A percentile compares a stretch with the other conserved stretches of the same genome.
phyloP scores from a whole-genome alignment of 2,888 invertebrate genomes.

The Ectemnius continuus region DNA sequence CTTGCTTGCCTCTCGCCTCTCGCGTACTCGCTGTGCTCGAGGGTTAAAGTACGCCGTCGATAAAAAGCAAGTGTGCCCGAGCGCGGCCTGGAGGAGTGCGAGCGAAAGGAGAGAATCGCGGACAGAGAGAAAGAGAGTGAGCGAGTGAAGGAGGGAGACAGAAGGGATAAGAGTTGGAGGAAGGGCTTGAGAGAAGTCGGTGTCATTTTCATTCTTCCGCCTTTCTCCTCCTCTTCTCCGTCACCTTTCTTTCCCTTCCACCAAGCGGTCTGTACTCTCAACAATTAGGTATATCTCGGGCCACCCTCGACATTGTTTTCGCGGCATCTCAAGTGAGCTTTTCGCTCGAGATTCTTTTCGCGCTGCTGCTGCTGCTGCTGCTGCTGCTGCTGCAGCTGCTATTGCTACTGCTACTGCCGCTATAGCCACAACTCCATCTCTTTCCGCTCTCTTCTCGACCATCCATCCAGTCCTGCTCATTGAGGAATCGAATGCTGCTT shows the following conservation, averaged over 20 bases:
- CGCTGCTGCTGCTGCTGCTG: constrained; percentile 30
- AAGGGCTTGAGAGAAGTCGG: constrained; percentile 56
- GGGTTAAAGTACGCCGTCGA: constrained; percentile 61
- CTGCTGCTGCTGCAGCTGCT: constrained; percentile 9
- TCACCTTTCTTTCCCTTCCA: constrained; percentile 50
- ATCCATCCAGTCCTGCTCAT: too few species aligned
- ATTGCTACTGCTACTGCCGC: neutral
- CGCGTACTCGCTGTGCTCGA: constrained; percentile 41
- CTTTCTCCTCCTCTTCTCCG: constrained; percentile 48
- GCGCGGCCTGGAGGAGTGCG: constrained; percentile 9
- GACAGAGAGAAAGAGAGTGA: constrained; percentile 5
- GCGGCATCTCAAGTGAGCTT: constrained; percentile 63
- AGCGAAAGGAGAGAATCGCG: neutral
- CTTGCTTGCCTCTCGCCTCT: neutral
- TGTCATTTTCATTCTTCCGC: constrained; percentile 62
- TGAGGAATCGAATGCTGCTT: too few species aligned
- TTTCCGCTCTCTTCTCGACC: too few species aligned
- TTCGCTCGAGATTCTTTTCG: constrained; percentile 63
- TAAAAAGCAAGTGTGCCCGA: constrained; percentile 62
- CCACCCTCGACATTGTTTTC: constrained; percentile 67
- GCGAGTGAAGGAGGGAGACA: constrained; percentile 2
- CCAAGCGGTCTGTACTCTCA: constrained; percentile 55
- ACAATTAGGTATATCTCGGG: constrained; percentile 65
- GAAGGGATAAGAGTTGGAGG: constrained; percentile 24
- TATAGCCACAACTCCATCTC: neutral